Conservation (phyloP, 2,888 invertebrate genomes). For the Magallana nippona region DNA sequence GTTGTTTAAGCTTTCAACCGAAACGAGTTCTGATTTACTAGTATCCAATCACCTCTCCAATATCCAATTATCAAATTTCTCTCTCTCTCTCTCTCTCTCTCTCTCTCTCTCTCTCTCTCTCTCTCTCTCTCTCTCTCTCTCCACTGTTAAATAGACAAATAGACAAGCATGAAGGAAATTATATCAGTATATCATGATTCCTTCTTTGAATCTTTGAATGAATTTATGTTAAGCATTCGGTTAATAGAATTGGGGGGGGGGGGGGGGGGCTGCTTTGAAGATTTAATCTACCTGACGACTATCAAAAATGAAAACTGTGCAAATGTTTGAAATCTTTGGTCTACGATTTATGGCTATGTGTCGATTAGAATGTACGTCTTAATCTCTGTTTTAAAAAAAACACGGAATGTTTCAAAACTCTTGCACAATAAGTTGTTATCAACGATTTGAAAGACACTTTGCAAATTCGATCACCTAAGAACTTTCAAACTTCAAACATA, state of each 20-base stretch:
- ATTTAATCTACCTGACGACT: not conserved
- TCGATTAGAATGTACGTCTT: constrained; percentile 10
- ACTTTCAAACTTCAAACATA: constrained; percentile 4
- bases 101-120: too few species aligned
- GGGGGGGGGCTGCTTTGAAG: constrained; percentile 5
- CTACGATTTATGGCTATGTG: constrained; percentile 35
- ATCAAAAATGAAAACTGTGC: not conserved
- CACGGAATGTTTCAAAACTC: constrained; percentile 21
- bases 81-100: too few species aligned
- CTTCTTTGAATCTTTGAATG: not conserved
- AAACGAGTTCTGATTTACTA: too few species aligned
- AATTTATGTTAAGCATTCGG: too few species aligned
- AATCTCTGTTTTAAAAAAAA: not conserved
- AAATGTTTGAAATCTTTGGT: constrained; percentile 23
- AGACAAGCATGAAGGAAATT: not conserved
- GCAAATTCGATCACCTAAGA: not conserved
- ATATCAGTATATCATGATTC: not conserved
- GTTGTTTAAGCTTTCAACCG: too few species aligned
- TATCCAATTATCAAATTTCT: too few species aligned
- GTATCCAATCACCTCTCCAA: too few species aligned
- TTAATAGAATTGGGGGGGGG: too few species aligned
- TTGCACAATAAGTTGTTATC: constrained; percentile 1
- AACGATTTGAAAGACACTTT: constrained; percentile 16
- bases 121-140: too few species aligned
- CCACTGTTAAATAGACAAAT: not conserved